Evolutionary conservation across 2,113 vertebrate species (phyloP), one percentile per base, ranked within the genome.

Genomic region (Malurus elegans): DNA sequence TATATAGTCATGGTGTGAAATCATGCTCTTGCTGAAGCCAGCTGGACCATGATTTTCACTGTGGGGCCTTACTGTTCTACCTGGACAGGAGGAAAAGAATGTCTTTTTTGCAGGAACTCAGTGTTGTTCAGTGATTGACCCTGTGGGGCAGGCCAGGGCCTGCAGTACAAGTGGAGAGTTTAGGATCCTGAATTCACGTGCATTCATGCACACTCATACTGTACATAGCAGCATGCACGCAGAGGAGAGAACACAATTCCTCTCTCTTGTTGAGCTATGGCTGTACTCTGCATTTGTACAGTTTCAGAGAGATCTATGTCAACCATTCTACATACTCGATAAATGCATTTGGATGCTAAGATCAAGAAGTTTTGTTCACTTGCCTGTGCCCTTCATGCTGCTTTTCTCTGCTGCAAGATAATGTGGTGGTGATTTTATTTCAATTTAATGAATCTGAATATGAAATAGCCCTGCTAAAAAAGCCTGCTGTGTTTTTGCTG

Each of bases 251-350:
- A 80, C 84, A 86, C 71, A 69, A 44, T 91, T 90, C 94, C 95
- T 96, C 76, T 79, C 51, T 92, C 71, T 94, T 65, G 84, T n/a
- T 97, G 93, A 96, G 92, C 95, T 97, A 8, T 92, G 96, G 85
- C 95, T 95, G 74, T 97, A 80, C 86, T 91, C 86, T 97, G 93
- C 96, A 85, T 97, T 95, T 97, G 95, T 94, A 95, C 91, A 79
- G 93, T 95, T 96, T 95, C 76, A 25, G 21, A 79, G 87, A 96
- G 93, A 69, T 96, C 88, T 92, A 69, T 47, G 26, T 95, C 96
- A 92, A 56, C 93, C 87, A 54, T 96, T 90, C 95, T 91, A 79
- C 92, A 31, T 93, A 91, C 89, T 94, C 57, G 61, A 91, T 94
- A 97, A 97, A 97, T 86, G 84, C 73, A 88, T 90, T 97, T 88